Base-by-base conservation (phyloP, 2,888 invertebrate genomes). In the Morinoia aosen region DNA sequence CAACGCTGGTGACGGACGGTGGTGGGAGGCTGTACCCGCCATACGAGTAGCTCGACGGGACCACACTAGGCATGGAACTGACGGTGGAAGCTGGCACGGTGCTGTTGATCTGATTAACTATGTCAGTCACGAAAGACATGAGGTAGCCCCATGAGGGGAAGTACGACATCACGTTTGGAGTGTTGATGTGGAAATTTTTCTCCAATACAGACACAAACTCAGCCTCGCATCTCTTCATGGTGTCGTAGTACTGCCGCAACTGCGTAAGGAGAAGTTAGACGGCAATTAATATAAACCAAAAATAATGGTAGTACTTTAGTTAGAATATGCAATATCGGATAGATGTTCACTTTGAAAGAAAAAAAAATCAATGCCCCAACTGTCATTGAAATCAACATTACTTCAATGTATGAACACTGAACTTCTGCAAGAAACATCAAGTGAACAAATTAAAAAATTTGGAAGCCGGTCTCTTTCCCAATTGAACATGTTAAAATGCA, bases 151-250 rank as follows among this genome's bases (percentile, higher is more conserved):
- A 95, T 57, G 95, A 64, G n/a, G 95, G 95, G 64, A 95, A 95
- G 33, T 95, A 95, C 12, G 95, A 61, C 95, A 95, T 95, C 39
- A 95, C 95, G 40, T 95, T 61, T 39, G 95, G 95, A 64, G 64
- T 95, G 95, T 10, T 64, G 58, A 95, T 95, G 64, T 95, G 95
- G 64, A 95, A 95, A 19, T 61, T 95, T 48, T 61, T 64, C 48
- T 95, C 64, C n/a, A 95, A 39, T 5, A 64, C 48, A 1, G 58
- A 61, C 40, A 58, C 64, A 64, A 95, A 95, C 57, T 95, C 95
- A 12, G 95, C 64, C 61, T 95, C 95, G 64, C 95, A 95, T 58
- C 95, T 57, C 95, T 95, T 95, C 95, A 95, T 95, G 40, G 95
- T 48, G 33, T 95, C 95, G 64, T 61, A 95, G 95, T 64, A 95